Evolutionary conservation across 2,113 vertebrate genomes (phyloP).

Genomic region (Elachura formosa): DNA sequence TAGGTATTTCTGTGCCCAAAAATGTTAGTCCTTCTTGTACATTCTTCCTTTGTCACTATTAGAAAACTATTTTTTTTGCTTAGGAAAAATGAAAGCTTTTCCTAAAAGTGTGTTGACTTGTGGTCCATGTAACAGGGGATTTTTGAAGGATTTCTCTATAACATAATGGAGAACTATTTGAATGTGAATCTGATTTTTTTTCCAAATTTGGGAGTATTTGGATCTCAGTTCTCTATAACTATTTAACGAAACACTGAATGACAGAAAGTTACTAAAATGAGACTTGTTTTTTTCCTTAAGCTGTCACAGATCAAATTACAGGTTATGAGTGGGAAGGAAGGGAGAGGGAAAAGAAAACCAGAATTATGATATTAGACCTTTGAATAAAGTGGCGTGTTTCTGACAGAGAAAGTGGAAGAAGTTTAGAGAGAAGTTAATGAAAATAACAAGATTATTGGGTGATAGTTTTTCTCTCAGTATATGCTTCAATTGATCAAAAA

Average conservation of each 20-base stretch:
- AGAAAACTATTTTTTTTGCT: not conserved
- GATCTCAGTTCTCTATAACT: not conserved
- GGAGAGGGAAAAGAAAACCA: not conserved
- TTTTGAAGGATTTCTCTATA: not conserved
- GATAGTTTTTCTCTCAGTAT: not conserved
- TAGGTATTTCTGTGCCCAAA: not conserved
- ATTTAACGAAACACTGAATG: not conserved
- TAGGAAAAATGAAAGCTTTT: not conserved
- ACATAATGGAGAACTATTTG: not conserved
- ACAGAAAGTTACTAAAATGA: constrained; percentile 9
- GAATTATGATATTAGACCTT: not conserved
- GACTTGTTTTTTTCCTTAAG: not conserved
- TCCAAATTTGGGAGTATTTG: not conserved
- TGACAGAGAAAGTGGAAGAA: not conserved
- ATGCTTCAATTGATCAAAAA: not conserved
- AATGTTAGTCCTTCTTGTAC: not conserved
- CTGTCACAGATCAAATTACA: constrained; percentile 18
- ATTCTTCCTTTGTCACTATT: not conserved
- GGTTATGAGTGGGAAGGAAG: not conserved
- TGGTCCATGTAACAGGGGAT: not conserved
- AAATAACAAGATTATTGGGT: not conserved
- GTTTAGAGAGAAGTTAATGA: not conserved
- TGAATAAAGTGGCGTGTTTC: not conserved
- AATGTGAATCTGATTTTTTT: not conserved
- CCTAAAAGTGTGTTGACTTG: not conserved